A percentile compares a stretch with the other conserved stretches of the same genome.
Evolutionary conservation across 2,888 invertebrate genomes (phyloP).

Genomic region (Dinocampus coccinellae): DNA sequence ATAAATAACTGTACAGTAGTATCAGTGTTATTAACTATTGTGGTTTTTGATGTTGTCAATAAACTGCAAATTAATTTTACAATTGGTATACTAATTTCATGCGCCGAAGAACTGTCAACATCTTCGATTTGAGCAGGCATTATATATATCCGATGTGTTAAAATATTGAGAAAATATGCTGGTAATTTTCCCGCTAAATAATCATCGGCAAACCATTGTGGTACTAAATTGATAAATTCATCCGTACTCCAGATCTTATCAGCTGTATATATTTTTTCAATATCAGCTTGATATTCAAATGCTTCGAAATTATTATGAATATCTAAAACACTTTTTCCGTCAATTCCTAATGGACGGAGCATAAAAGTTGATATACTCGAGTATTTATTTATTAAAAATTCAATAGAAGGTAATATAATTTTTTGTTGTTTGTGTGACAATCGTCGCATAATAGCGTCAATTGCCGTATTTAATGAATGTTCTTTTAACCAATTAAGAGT

Average conservation of each 20-base stretch:
- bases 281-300: slow-evolving; percentile 54
- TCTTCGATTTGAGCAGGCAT: slow-evolving; percentile 82
- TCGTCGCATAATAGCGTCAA: slow-evolving; percentile 76
- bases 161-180: slow-evolving; percentile 78
- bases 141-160: slow-evolving; percentile 76
- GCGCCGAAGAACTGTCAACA: slow-evolving; percentile 74
- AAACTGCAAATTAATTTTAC: slow-evolving; percentile 73
- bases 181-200: slow-evolving; percentile 68
- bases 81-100: slow-evolving; percentile 75
- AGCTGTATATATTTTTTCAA: slow-evolving; percentile 47
- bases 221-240: slow-evolving; percentile 14
- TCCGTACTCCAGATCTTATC: slow-evolving; percentile 45
- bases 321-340: slow-evolving; percentile 40
- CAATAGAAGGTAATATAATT: slow-evolving; percentile 73
- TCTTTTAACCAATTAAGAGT: slow-evolving; percentile 83
- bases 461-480: slow-evolving; percentile 79
- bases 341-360: slow-evolving; percentile 72
- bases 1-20: slow-evolving; percentile 28
- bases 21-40: slow-evolving; percentile 26
- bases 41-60: slow-evolving; percentile 51
- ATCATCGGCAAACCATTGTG: slow-evolving; percentile 40
- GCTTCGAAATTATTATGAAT: slow-evolving; percentile 31
- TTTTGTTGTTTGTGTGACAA: slow-evolving; percentile 73
- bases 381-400: slow-evolving; percentile 77
- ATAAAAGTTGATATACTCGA: slow-evolving; percentile 73